Percentiles rank a stretch among this genome's conserved stretches.
Conservation (phyloP, 2,888 invertebrate genomes). For the Marasmarcha lunaedactyla region DNA sequence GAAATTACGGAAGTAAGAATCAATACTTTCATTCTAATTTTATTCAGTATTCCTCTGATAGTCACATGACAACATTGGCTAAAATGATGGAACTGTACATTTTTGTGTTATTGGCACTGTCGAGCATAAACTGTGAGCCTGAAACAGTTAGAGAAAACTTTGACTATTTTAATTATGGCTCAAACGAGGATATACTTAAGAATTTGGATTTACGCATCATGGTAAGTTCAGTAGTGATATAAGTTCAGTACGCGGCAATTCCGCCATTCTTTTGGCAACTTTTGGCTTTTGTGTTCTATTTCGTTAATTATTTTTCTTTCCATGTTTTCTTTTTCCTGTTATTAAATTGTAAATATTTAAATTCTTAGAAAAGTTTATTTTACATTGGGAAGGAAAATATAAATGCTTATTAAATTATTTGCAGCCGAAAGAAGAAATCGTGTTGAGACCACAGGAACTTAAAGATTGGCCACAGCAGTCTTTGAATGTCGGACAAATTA, state of each 20-base stretch:
- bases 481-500: constrained; percentile 83
- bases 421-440: constrained; percentile 59
- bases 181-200: constrained; percentile 47
- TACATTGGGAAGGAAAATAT: too few relatives aligned
- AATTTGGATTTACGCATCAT: constrained; percentile 47
- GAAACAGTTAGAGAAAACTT: constrained; percentile 58
- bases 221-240: too few relatives aligned
- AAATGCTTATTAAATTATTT: too few relatives aligned
- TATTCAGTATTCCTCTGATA: too few relatives aligned
- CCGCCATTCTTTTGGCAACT: too few relatives aligned
- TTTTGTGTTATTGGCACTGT: constrained; percentile 27
- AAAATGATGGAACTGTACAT: constrained; percentile 36
- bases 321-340: constrained; percentile 2
- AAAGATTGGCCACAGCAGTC: constrained; percentile 73
- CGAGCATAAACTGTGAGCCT: constrained; percentile 45
- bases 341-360: not conserved
- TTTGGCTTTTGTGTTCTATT: too few relatives aligned
- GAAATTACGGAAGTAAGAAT: constrained; percentile 29
- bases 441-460: constrained; percentile 73
- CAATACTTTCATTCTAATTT: constrained; percentile 31
- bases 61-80: constrained; percentile 21
- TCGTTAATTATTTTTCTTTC: constrained; percentile 5
- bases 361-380: too few relatives aligned
- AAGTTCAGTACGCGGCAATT: too few relatives aligned
- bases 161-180: constrained; percentile 56